phyloP scores from a whole-genome alignment of 2,888 invertebrate genomes.

The Tipula unca region DNA sequence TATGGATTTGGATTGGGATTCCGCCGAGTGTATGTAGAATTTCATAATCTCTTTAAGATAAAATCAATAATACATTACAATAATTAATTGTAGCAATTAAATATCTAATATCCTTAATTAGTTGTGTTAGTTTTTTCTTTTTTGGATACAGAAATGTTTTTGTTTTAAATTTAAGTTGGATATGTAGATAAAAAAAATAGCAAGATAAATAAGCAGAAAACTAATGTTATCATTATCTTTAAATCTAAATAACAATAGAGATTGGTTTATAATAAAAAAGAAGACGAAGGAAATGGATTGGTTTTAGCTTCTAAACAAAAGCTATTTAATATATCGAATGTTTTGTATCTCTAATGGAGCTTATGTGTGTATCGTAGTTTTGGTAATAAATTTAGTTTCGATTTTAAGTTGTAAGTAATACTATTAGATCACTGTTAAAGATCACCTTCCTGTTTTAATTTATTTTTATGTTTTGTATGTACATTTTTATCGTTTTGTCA shows the following conservation, averaged over 20 bases:
- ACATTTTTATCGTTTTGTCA: background rate
- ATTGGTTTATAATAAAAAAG: background rate
- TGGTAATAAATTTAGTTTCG: background rate
- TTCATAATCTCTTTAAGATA: background rate
- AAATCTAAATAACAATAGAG: constrained; percentile 14
- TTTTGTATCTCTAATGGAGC: background rate
- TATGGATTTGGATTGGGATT: background rate
- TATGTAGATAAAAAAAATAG: background rate
- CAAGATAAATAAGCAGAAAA: background rate
- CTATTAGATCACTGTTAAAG: background rate
- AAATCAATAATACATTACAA: background rate
- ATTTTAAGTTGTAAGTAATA: background rate
- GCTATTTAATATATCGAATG: background rate
- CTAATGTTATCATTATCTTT: constrained; percentile 8
- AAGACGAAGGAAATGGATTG: background rate
- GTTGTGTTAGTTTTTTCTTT: background rate
- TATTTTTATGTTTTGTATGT: background rate
- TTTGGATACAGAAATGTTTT: background rate
- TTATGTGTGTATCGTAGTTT: background rate
- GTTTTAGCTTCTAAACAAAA: background rate
- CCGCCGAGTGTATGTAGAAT: background rate
- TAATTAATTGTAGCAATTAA: constrained; percentile 8
- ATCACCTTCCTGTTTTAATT: background rate
- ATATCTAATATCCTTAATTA: constrained; percentile 8
- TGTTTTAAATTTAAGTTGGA: background rate